phyloP scores from a whole-genome alignment of 2,797 vertebrate species.

The Nannoperca australis region DNA sequence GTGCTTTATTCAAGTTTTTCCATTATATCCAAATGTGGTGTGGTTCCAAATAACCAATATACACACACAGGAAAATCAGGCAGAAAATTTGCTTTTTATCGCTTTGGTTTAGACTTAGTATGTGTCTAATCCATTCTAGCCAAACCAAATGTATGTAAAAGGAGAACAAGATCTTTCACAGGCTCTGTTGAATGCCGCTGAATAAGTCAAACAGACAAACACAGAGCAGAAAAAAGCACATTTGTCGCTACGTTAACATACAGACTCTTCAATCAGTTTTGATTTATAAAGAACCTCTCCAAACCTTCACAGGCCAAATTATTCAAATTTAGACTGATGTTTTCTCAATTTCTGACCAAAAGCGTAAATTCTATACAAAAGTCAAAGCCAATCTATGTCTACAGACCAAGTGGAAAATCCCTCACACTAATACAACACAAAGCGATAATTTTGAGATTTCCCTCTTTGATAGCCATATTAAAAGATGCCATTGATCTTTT shows the following conservation, averaged over 20 bases:
- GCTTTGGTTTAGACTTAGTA: slow-evolving; percentile 57
- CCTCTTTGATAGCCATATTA: slow-evolving; percentile 78
- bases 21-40: neutral
- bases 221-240: slow-evolving; percentile 75
- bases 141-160: slow-evolving; percentile 77
- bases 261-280: slow-evolving; percentile 74
- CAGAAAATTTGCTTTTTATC: slow-evolving; percentile 70
- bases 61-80: slow-evolving; percentile 49
- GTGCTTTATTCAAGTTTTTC: neutral
- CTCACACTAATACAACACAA: slow-evolving; percentile 81
- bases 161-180: slow-evolving; percentile 80
- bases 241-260: slow-evolving; percentile 77
- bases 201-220: slow-evolving; percentile 74
- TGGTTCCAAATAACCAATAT: slow-evolving; percentile 22
- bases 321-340: slow-evolving; percentile 78
- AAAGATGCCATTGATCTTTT: slow-evolving; percentile 83
- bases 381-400: slow-evolving; percentile 63
- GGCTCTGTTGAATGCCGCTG: slow-evolving; percentile 72
- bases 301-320: slow-evolving; percentile 75
- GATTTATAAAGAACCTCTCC: slow-evolving; percentile 75
- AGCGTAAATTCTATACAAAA: slow-evolving; percentile 74
- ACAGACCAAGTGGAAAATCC: slow-evolving; percentile 81
- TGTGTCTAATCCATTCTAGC: slow-evolving; percentile 81
- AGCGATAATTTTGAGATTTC: slow-evolving; percentile 77
- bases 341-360: slow-evolving; percentile 74